Percentiles rank a stretch among this genome's conserved stretches.
phyloP scores from a whole-genome alignment of 2,888 invertebrate genomes.

The Crocallis elinguaria region DNA sequence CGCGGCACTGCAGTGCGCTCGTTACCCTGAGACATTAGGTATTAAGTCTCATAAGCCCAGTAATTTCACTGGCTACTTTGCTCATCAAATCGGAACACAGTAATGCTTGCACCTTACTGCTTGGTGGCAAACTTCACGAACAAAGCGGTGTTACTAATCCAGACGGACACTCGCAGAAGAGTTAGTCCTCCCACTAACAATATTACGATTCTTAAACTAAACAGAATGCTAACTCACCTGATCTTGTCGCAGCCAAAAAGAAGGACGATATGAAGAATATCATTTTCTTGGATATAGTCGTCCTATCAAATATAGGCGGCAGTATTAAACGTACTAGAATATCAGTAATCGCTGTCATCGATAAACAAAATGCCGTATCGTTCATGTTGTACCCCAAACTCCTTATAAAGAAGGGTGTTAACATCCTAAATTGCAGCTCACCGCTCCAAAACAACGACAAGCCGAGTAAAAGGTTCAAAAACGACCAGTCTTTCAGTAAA shows the following conservation, averaged over 20 bases:
- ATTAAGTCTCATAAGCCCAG: too few relatives aligned
- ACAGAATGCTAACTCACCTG: slow-evolving; percentile 85
- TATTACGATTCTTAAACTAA: too few relatives aligned
- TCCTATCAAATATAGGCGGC: slow-evolving; percentile 90
- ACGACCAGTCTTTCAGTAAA: slow-evolving; percentile 88
- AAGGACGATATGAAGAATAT: slow-evolving; percentile 90
- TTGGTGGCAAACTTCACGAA: too few relatives aligned
- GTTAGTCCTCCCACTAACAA: too few relatives aligned
- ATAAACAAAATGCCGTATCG: slow-evolving; percentile 90
- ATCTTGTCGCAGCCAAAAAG: slow-evolving; percentile 89
- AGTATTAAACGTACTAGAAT: slow-evolving; percentile 89
- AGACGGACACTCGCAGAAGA: too few relatives aligned
- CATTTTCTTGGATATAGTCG: slow-evolving; percentile 87
- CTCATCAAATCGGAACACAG: too few relatives aligned
- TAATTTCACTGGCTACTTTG: too few relatives aligned
- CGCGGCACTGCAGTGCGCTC: too few relatives aligned
- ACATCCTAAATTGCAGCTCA: slow-evolving; percentile 90
- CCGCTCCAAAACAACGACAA: slow-evolving; percentile 90
- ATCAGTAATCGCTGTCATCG: slow-evolving; percentile 90
- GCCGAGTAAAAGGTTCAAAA: slow-evolving; percentile 89
- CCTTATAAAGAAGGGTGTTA: slow-evolving; percentile 88
- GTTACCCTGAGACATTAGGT: too few relatives aligned
- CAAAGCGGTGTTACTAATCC: too few relatives aligned
- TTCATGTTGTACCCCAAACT: slow-evolving; percentile 86
- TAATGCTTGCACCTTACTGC: too few relatives aligned